Evolutionary conservation across 2,113 vertebrate species (phyloP).

Genomic region (Romanogobio albipinnatus): DNA sequence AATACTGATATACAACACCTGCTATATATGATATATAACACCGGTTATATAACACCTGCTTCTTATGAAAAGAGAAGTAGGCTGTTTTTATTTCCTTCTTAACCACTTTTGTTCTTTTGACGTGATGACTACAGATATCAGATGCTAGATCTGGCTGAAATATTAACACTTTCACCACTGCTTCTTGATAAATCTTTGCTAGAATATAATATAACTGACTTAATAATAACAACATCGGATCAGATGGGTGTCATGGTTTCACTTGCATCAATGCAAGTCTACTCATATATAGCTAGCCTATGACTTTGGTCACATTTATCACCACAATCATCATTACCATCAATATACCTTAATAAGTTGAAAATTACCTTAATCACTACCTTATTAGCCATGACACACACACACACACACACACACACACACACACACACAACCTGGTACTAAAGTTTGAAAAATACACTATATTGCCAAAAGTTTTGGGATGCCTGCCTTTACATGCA

Average conservation of each 20-base stretch:
- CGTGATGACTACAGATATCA: not conserved
- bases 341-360: not conserved
- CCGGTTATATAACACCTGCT: not conserved
- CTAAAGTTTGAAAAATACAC: too few species aligned
- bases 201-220: not conserved
- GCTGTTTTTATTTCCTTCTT: not conserved
- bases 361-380: not conserved
- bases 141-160: not conserved
- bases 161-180: not conserved
- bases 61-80: slow-evolving; percentile 4
- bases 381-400: not conserved
- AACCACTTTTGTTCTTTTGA: not conserved
- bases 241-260: not conserved
- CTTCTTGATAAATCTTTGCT: too few species aligned
- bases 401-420: too few species aligned
- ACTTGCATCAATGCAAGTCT: not conserved
- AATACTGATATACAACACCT: not conserved
- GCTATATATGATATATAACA: too few species aligned
- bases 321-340: not conserved
- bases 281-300: not conserved
- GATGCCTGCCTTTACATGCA: too few species aligned
- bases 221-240: not conserved
- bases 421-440: too few species aligned
- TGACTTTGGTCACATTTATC: not conserved
- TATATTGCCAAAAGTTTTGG: too few species aligned